These are phyloP conservation scores for Cichladusa arquata DNA, from an alignment of 2,113 vertebrate genomes.

Conservation along the genomic window DNA sequence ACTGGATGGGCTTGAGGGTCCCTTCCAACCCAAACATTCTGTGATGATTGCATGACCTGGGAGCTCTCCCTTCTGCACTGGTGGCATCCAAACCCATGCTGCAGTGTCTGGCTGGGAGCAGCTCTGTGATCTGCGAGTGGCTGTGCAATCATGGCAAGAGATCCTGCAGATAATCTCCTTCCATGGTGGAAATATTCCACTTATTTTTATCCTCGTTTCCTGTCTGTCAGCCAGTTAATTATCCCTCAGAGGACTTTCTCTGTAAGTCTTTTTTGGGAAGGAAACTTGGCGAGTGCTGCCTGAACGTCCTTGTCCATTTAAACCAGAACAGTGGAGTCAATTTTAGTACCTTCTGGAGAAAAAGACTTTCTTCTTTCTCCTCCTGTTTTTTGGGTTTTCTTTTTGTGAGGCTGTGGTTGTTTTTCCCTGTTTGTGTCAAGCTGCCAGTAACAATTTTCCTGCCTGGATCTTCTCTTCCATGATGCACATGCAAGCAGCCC, in stretches of 20 bases:
- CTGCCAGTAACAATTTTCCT: not conserved
- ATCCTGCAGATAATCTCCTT: not conserved
- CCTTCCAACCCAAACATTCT: not conserved
- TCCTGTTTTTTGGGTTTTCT: not conserved
- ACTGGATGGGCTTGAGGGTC: not conserved
- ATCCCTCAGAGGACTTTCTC: constrained; percentile 23
- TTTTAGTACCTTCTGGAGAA: constrained; percentile 17
- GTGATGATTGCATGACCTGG: not conserved
- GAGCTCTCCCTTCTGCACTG: not conserved
- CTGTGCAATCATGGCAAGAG: not conserved
- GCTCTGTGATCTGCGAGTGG: not conserved
- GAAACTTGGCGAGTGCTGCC: constrained; percentile 9
- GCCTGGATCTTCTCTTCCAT: not conserved
- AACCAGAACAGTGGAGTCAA: not conserved
- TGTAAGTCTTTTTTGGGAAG: not conserved
- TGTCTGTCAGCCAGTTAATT: constrained; percentile 18
- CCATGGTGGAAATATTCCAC: not conserved
- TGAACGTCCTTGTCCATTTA: not conserved
- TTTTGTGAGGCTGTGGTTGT: not conserved
- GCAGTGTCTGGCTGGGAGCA: not conserved
- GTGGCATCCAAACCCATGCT: not conserved
- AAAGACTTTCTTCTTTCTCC: not conserved
- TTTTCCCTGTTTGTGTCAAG: not conserved
- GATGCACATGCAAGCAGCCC: not conserved
- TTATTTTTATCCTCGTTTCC: constrained; percentile 33